Base-by-base conservation (phyloP, 2,888 invertebrate genomes). In the Luffia ferchaultella region DNA sequence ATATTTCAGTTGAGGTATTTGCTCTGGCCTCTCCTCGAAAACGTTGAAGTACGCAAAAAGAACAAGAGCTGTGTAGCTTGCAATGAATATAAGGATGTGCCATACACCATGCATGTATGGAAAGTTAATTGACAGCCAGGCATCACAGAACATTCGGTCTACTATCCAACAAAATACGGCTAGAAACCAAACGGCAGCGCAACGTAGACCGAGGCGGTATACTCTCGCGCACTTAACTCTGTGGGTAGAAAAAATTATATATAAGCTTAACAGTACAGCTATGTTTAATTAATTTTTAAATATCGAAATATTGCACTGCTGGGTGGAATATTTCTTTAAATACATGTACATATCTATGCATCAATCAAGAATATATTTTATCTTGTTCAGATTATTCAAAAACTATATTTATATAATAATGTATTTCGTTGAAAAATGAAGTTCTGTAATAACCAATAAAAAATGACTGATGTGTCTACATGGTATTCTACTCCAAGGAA, bases 91-190 rank as follows among this genome's bases (percentile, higher is more conserved):
- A 49, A 93, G 87, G 15, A 94, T 76, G 68, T 94, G 93, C 93
- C 93, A 94, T 16, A 93, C 83, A 12, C 91, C 92, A 67, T 94
- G 93, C 62, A 94, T 85, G 72, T 93, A 93, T 0, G 93, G 93
- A 61, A 94, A 92, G 73, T 91, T 88, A 12, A 93, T 86, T 15
- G 88, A 86, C 1, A 90, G 87, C 92, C 92, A 93, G 16, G 90
- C 87, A 60, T 93, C 91, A 68, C 93, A 94, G 68, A 93, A 90
- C 63, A 92, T 72, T 5, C 92, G 84, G 73, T 93, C 93, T 62
- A 90, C 88, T 42, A 93, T 73, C 93, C 93, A 93, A 65, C 91
- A 91, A 59, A 88, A 84, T 16, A 92, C 88, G 0, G 93, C 93
- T 17, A 91, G 67, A 16, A 88, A 63, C 86, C 90, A 90, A 18